Base-by-base conservation (phyloP, 2,113 vertebrate genomes). In the Heterochromis multidens region DNA sequence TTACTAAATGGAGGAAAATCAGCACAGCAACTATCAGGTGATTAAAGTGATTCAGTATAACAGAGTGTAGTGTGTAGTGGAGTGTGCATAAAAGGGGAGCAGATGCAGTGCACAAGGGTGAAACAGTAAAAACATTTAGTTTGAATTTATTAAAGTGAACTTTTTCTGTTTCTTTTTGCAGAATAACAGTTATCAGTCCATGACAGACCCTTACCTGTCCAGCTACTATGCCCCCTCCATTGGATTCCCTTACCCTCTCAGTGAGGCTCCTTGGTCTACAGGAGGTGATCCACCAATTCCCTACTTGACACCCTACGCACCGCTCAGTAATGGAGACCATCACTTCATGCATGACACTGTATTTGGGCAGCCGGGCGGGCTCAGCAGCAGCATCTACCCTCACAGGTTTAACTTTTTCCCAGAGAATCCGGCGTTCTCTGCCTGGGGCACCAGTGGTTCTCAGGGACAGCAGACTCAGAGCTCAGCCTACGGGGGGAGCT, bases 391-490 rank as follows among this genome's bases (percentile, higher is more conserved):
- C 87, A 97, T 99, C 93, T 99, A 99, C 35, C 98, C 97, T 23
- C 98, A 99, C 93, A 95, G 98, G 74, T 99, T 99, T 94, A 99
- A 98, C 88, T 99, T 99, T 29, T 99, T 99, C 94, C 98, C 98
- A 1, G 98, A 99, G 95, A 99, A 98, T 88, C 98, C 98, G 19
- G 97, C 98, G 17, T 99, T 99, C 93, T 99, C 98, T 0, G 96
- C 98, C 12, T 99, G 98, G 98, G 98, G 98, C 57, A 97, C 98
- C 9, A 97, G 98, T 0, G 98, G 98, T 25, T 98, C 98, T 82
- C 98, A 99, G 95, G 98, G 98, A 86, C 98, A 99, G 94, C 98
- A 99, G 95, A 98, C 98, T 89, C 98, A 98, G 91, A 98, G 96
- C 74, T 98, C 98, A 4, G 98, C 98, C 0, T 99, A 99, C 0